A percentile compares a stretch with the other conserved stretches of the same genome.
Evolutionary conservation across 2,797 vertebrate genomes (phyloP).

Genomic region (Mus caroli): DNA sequence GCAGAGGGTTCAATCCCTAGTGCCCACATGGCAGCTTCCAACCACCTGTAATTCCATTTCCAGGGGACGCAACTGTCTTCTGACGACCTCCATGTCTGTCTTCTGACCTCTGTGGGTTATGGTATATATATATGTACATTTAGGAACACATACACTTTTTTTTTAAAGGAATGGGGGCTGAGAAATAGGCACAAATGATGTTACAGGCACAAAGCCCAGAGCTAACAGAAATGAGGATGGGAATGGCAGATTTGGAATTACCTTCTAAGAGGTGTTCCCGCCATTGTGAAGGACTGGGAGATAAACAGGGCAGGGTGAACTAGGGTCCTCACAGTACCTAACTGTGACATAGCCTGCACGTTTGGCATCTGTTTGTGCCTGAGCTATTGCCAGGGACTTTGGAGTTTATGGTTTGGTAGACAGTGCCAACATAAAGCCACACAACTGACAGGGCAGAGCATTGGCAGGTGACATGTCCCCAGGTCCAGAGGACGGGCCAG

Average conservation of each 20-base stretch:
- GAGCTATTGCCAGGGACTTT: background rate
- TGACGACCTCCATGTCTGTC: background rate
- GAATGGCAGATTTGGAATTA: background rate
- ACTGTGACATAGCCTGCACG: background rate
- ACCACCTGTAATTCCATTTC: background rate
- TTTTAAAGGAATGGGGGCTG: background rate
- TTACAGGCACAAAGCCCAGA: background rate
- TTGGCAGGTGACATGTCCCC: background rate
- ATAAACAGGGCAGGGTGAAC: background rate
- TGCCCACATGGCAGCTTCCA: background rate
- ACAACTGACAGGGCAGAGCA: background rate
- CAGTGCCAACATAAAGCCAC: background rate
- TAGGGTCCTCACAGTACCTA: background rate
- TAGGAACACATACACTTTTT: background rate
- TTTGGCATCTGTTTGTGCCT: background rate
- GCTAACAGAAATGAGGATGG: background rate
- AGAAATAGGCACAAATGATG: background rate
- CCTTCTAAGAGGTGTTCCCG: background rate
- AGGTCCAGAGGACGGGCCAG: background rate
- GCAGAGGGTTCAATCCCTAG: background rate
- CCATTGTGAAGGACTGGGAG: background rate
- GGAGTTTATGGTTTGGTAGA: background rate
- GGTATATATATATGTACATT: background rate
- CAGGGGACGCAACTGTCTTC: background rate
- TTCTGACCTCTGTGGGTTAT: background rate